Conservation (phyloP, 2,797 vertebrate species). For the Enteromius unitaeniatus region DNA sequence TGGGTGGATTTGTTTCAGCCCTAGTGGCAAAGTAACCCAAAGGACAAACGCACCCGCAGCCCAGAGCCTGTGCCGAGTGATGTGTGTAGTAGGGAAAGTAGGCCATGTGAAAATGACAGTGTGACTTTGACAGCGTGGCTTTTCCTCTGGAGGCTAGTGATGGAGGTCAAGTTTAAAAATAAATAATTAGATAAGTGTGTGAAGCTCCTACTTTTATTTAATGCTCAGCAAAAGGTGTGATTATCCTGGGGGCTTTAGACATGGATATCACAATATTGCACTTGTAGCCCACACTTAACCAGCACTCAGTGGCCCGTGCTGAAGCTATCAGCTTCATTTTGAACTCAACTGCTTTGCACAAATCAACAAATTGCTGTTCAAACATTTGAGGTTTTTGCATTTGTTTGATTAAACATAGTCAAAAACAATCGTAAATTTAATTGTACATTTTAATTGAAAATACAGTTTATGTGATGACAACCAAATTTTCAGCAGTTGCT, state of each 20-base stretch:
- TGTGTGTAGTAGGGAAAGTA: conserved; percentile 45
- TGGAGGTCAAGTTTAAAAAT: conserved; percentile 66
- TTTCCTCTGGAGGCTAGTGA: conserved; percentile 48
- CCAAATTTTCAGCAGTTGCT: not conserved
- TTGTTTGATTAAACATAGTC: not conserved
- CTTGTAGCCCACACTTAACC: not conserved
- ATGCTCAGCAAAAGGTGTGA: conserved; percentile 36
- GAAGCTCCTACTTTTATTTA: conserved; percentile 62
- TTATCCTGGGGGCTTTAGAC: conserved; percentile 29
- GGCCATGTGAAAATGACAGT: conserved; percentile 52
- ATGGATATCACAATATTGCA: not conserved
- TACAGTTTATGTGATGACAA: not conserved
- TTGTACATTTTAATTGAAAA: not conserved
- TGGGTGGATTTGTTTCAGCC: conserved; percentile 46
- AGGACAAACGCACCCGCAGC: conserved; percentile 4
- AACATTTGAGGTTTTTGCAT: not conserved
- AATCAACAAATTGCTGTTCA: no score
- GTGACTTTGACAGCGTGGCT: conserved; percentile 41
- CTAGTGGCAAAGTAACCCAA: conserved; percentile 41
- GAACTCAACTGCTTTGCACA: not conserved
- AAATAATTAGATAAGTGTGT: conserved; percentile 61
- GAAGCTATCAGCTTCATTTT: not conserved
- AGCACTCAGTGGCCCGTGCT: not conserved
- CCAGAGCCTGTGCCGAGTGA: conserved; percentile 11
- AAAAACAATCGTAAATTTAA: no score